Evolutionary conservation across 64 coral and sea anemone species (phyloP).

Genomic region (Pocillopora verrucosa): DNA sequence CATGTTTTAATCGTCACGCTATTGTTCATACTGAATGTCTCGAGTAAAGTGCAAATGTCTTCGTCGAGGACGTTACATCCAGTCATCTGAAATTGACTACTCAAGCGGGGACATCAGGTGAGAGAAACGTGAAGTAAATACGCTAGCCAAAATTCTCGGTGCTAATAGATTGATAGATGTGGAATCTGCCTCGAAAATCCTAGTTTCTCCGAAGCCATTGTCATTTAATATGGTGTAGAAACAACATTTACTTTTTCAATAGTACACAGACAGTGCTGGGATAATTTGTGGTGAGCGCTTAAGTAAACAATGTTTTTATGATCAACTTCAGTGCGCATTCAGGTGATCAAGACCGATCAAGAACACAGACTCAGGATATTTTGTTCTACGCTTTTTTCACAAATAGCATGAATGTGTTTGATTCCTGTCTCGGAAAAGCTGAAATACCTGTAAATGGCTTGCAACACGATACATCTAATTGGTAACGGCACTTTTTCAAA

Average conservation of each 20-base stretch:
- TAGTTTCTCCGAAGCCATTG: too few species aligned
- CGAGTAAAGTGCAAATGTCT: too few species aligned
- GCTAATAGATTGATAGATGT: too few species aligned
- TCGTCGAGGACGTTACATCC: too few species aligned
- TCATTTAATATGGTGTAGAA: too few species aligned
- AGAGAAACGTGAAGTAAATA: too few species aligned
- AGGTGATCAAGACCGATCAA: not conserved
- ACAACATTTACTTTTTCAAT: not conserved
- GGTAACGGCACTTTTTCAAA: not conserved
- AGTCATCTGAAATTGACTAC: too few species aligned
- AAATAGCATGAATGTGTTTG: conserved; percentile 7
- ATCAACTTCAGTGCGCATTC: not conserved
- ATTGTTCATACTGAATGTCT: too few species aligned
- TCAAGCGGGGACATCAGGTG: too few species aligned
- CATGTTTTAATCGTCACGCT: too few species aligned
- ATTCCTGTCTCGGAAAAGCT: not conserved
- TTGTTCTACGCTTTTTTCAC: not conserved
- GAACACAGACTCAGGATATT: not conserved
- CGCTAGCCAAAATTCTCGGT: too few species aligned
- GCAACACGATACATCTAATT: not conserved
- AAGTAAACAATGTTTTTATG: not conserved
- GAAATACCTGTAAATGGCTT: not conserved
- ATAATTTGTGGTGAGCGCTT: not conserved
- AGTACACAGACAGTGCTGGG: not conserved
- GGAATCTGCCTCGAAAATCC: too few species aligned